Conservation (phyloP, 2,113 vertebrate genomes). For the Mandrillus leucophaeus region DNA sequence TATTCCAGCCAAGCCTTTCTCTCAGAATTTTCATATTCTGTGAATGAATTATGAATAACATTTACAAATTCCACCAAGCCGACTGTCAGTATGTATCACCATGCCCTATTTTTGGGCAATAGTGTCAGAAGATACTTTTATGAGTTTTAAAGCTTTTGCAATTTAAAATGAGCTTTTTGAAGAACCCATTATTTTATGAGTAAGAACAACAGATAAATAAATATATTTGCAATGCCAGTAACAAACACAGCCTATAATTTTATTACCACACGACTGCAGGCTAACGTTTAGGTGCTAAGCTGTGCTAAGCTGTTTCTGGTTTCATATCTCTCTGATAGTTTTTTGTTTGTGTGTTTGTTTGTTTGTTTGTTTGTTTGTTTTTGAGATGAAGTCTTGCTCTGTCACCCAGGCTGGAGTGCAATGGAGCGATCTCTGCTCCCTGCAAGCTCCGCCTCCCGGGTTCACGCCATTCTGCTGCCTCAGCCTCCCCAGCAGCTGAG, state of each 20-base stretch:
- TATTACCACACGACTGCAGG: constrained; percentile 83
- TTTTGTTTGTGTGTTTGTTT: not conserved
- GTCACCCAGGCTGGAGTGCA: too few relatives aligned
- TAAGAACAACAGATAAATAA: constrained; percentile 80
- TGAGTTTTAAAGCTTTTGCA: constrained; percentile 82
- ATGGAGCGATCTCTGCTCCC: too few relatives aligned
- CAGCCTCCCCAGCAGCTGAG: too few relatives aligned
- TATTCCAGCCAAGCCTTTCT: not conserved
- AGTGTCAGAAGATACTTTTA: constrained; percentile 84
- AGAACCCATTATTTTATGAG: constrained; percentile 77
- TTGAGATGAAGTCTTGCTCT: too few relatives aligned
- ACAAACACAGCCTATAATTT: constrained; percentile 64
- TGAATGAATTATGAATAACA: constrained; percentile 82
- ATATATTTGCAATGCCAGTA: constrained; percentile 82
- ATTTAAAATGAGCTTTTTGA: constrained; percentile 81
- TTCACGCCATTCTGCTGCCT: too few relatives aligned
- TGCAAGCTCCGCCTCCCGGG: too few relatives aligned
- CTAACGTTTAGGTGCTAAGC: constrained; percentile 66
- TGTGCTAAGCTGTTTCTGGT: constrained; percentile 76
- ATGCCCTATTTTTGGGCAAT: constrained; percentile 81
- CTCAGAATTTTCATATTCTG: constrained; percentile 70
- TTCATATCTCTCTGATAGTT: constrained; percentile 81
- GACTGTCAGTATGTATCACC: constrained; percentile 85
- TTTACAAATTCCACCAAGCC: constrained; percentile 85
- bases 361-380: too few relatives aligned